These are phyloP conservation scores for Remorina albescens DNA, from an alignment of 2,797 vertebrate genomes.

Conservation along the genomic window DNA sequence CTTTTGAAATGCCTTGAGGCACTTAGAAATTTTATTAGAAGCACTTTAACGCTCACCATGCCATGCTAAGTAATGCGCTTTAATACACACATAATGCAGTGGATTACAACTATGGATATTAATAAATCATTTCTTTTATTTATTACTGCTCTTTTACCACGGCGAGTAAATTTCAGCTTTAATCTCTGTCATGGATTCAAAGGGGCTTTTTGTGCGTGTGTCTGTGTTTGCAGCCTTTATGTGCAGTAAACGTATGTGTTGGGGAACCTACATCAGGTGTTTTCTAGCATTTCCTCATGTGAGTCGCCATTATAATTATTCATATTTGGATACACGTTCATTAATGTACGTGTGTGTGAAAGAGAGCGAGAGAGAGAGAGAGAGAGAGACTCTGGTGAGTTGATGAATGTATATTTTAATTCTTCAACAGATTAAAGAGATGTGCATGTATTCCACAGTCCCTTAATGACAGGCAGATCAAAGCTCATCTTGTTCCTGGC, in stretches of 20 bases:
- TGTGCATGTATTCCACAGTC: constrained; percentile 45
- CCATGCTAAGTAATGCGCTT: constrained; percentile 78
- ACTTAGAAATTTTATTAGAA: constrained; percentile 84
- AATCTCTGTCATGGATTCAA: constrained; percentile 72
- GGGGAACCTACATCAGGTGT: constrained; percentile 6
- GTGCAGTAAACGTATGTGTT: background rate
- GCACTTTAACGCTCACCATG: constrained; percentile 78
- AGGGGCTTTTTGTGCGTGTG: constrained; percentile 40
- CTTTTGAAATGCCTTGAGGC: constrained; percentile 79
- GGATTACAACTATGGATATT: constrained; percentile 81
- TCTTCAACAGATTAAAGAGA: constrained; percentile 71
- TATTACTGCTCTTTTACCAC: constrained; percentile 73
- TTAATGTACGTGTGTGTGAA: background rate
- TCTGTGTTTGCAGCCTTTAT: background rate
- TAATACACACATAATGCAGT: constrained; percentile 80
- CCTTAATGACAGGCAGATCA: constrained; percentile 80
- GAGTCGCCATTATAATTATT: constrained; percentile 13
- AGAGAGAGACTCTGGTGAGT: background rate
- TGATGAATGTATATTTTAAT: constrained; percentile 55
- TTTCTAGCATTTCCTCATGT: background rate
- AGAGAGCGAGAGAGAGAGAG: background rate
- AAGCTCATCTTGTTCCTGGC: constrained; percentile 73
- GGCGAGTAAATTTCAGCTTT: constrained; percentile 75
- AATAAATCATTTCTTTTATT: constrained; percentile 82
- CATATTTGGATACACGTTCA: constrained; percentile 1